phyloP scores from a whole-genome alignment of 2,113 vertebrate genomes.

The Eclectus roratus region DNA sequence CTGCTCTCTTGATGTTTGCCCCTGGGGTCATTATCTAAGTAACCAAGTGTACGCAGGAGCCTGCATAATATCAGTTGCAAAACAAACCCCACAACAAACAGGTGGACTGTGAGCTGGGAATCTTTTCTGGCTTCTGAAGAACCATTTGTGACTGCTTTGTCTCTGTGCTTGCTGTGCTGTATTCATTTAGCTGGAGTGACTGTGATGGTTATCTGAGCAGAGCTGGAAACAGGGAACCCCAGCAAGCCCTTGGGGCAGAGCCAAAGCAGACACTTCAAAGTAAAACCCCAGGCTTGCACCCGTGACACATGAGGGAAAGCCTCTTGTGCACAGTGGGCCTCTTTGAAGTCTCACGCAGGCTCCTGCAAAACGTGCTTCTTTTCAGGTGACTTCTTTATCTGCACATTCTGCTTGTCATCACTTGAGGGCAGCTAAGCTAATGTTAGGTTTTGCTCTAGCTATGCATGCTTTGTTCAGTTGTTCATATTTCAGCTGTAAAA shows the following conservation, averaged over 20 bases:
- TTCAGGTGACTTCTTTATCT: background rate
- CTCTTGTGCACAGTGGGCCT: background rate
- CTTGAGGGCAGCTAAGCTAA: background rate
- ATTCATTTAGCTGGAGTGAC: background rate
- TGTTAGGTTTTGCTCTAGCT: background rate
- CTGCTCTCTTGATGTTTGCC: background rate
- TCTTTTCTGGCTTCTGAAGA: background rate
- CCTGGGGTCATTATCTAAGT: background rate
- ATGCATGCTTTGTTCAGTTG: background rate
- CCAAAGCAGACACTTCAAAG: background rate
- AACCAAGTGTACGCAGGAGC: background rate
- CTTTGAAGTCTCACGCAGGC: background rate
- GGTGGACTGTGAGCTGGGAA: background rate
- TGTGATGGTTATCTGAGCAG: conserved; percentile 14
- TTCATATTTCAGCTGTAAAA: background rate
- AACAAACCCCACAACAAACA: background rate
- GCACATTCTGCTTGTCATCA: conserved; percentile 3
- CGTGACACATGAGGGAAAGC: background rate
- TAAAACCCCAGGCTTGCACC: background rate
- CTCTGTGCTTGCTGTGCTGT: background rate
- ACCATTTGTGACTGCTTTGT: background rate
- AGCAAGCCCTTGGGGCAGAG: background rate
- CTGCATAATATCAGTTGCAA: background rate
- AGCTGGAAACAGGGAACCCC: background rate
- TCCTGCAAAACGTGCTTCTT: background rate